phyloP scores from a whole-genome alignment of 2,888 invertebrate genomes.

The Zaprionus lineosus region DNA sequence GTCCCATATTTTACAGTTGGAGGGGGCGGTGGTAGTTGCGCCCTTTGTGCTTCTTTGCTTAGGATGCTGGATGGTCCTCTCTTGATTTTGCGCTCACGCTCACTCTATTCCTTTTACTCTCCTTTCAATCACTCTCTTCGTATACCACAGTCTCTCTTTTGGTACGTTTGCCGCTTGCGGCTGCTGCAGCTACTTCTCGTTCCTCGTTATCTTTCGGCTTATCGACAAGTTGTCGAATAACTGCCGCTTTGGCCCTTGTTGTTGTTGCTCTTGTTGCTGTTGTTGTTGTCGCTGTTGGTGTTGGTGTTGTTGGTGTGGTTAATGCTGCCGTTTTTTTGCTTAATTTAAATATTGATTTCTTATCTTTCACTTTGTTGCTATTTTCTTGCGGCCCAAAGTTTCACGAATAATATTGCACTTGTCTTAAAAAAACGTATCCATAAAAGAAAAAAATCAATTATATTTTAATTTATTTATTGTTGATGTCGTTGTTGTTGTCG shows the following conservation, averaged over 20 bases:
- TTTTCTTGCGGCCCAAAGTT: conserved; percentile 28
- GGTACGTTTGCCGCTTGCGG: conserved; percentile 18
- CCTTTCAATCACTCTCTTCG: conserved; percentile 1
- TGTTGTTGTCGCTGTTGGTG: conserved; percentile 12
- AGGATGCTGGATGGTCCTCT: conserved; percentile 50
- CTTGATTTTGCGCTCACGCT: conserved; percentile 6
- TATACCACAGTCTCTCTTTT: conserved; percentile 23
- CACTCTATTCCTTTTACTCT: conserved; percentile 8
- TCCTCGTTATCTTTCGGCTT: conserved; percentile 54
- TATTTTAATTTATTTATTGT: conserved; percentile 15
- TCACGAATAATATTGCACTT: conserved; percentile 65
- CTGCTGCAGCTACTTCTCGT: conserved; percentile 10
- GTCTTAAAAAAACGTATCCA: conserved; percentile 36
- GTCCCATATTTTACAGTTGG: conserved; percentile 82
- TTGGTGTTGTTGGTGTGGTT: conserved; percentile 23
- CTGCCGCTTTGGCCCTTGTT: conserved; percentile 31
- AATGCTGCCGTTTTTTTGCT: conserved; percentile 39
- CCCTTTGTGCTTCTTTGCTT: conserved; percentile 10
- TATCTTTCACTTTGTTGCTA: conserved; percentile 42
- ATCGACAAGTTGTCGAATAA: conserved; percentile 57
- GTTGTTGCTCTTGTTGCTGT: conserved; percentile 22
- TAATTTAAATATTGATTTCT: conserved; percentile 75
- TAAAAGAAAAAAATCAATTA: conserved; percentile 27
- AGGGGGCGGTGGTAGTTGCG: conserved; percentile 29
- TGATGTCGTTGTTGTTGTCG: conserved; percentile 30